Base-by-base conservation (phyloP, 2,113 vertebrate genomes). In the Pseudorhombus dupliciocellatus region DNA sequence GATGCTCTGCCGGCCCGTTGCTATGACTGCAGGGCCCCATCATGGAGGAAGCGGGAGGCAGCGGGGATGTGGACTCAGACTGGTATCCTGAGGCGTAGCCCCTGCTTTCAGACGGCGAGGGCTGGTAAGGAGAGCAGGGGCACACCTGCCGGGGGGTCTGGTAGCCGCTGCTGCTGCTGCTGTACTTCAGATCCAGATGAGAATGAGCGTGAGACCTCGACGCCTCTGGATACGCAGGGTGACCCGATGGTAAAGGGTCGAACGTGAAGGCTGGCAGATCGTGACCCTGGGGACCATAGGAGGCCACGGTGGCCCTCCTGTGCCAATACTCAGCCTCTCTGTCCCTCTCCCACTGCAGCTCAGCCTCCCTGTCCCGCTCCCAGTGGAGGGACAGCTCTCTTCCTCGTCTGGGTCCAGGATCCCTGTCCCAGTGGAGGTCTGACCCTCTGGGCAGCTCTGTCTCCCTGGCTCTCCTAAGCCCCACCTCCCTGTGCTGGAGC, bases 181-280 rank as follows among this genome's bases (percentile, higher is more conserved):
- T 94, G 83, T 94, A 96, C 87, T 95, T 95, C 67, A 94, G 83
- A 66, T 95, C 95, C 2, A 94, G 86, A 91, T 93, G 93, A 53
- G 92, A 85, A 46, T 94, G 79, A 22, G 89, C 77, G 1, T 92
- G 91, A 6, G 93, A 93, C 68, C 88, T 85, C 3, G 94, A 73
- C 1, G 92, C 56, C 80, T 94, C 84, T 25, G 92, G 92, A 60
- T 92, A 94, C 8, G 92, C 88, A 0, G 93, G 87, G 80, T 95
- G 95, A 63, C 91, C 89, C 0, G 92, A 92, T 16, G 93, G 93
- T 68, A 92, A 72, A 5, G 94, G 93, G 84, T 94, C 94, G 18
- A 93, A 94, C 44, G 84, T 89, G 75, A 94, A 94, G 14, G 93
- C 83, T 2, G 90, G 87, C 1, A 90, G 77, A 22, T 94, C 88